Conservation (phyloP, 2,888 invertebrate genomes). For the Trachelus tabidus region DNA sequence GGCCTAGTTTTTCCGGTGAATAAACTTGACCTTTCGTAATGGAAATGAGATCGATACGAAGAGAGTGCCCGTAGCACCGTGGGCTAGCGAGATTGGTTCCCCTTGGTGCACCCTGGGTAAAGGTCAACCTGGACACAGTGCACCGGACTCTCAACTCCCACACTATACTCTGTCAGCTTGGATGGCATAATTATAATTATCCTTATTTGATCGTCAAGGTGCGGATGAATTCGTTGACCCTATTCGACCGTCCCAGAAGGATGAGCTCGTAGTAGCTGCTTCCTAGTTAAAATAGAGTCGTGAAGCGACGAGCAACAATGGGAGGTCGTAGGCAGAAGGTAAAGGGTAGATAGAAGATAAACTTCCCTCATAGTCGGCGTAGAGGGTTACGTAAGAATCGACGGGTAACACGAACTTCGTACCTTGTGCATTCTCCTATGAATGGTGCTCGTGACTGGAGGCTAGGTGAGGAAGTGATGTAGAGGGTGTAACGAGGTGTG, state of each 20-base stretch:
- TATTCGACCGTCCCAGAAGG: background rate
- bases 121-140: too few species aligned
- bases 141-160: background rate
- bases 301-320: background rate
- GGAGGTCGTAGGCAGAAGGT: too few species aligned
- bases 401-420: background rate
- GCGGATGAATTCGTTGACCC: background rate
- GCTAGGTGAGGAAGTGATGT: too few species aligned
- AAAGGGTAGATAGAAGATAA: too few species aligned
- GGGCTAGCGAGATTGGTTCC: too few species aligned
- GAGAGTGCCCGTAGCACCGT: too few species aligned
- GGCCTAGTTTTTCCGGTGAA: background rate
- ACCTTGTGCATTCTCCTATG: background rate
- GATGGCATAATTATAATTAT: background rate
- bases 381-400: background rate
- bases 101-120: too few species aligned
- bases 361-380: background rate
- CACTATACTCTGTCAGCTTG: background rate
- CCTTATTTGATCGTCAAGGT: background rate
- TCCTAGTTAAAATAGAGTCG: background rate
- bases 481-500: background rate
- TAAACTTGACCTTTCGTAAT: background rate
- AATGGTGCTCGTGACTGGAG: background rate
- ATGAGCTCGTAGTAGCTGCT: background rate
- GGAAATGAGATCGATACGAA: background rate